Percentiles rank a stretch among this genome's conserved stretches.
phyloP scores from a whole-genome alignment of 2,797 vertebrate species.

The Sitta carolinensis region DNA sequence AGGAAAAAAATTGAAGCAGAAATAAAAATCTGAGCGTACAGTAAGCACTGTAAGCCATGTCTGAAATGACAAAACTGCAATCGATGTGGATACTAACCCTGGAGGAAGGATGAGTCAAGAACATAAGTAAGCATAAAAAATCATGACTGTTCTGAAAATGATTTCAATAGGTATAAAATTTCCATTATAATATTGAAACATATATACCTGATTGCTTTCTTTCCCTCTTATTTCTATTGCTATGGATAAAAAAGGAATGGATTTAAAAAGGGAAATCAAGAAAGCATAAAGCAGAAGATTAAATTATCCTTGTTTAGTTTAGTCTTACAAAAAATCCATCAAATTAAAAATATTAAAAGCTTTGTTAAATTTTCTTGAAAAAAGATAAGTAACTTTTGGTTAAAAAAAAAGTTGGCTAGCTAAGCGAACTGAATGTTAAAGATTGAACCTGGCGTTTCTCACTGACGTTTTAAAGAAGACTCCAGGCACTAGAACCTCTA shows the following conservation, averaged over 20 bases:
- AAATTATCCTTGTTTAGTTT: not conserved
- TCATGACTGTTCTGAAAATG: not conserved
- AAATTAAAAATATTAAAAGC: not conserved
- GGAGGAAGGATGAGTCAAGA: not conserved
- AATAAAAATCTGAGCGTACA: not conserved
- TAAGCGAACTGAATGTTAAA: not conserved
- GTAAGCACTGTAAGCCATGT: not conserved
- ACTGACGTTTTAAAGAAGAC: not conserved
- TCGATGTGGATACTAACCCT: rapidly evolving
- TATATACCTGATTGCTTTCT: not conserved
- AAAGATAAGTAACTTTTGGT: not conserved
- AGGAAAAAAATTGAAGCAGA: not conserved
- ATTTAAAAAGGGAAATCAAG: not conserved
- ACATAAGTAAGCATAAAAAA: not conserved
- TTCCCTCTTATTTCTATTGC: not conserved
- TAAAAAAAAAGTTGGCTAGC: not conserved
- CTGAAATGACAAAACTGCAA: not conserved
- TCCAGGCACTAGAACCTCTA: not conserved
- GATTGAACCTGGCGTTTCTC: not conserved
- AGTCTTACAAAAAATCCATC: not conserved
- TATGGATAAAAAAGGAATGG: not conserved
- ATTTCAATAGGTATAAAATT: not conserved
- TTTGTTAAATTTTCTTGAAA: not conserved
- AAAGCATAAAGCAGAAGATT: not conserved
- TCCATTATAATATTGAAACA: not conserved